phyloP scores from a whole-genome alignment of 1,140 invertebrate species.

The Drosophila setifemur region DNA sequence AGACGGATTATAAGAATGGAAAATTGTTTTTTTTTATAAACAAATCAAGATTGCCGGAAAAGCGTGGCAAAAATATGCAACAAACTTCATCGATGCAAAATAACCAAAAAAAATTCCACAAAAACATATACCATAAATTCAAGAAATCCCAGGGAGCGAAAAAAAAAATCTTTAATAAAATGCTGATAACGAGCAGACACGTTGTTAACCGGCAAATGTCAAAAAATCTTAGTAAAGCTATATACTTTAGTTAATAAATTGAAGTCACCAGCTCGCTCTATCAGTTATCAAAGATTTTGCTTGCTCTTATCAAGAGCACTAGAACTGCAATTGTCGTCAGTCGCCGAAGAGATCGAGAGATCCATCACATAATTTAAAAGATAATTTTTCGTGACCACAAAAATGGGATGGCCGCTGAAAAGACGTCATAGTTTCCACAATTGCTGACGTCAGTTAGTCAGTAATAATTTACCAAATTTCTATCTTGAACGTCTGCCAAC shows the following conservation, averaged over 20 bases:
- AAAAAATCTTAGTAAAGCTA: constrained; percentile 15
- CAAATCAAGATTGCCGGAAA: no score
- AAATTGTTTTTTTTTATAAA: no score
- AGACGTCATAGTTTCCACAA: constrained; percentile 12
- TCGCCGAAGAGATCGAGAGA: constrained; percentile 1
- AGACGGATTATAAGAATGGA: no score
- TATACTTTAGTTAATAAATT: constrained; percentile 13
- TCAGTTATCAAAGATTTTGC: not conserved
- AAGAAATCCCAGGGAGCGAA: not conserved
- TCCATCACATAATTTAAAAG: not conserved
- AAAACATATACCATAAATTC: not conserved
- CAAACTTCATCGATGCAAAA: no score
- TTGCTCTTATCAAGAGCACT: constrained; percentile 22
- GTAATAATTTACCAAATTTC: not conserved
- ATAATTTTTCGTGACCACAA: not conserved
- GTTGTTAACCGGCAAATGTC: not conserved
- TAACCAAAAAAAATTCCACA: constrained; percentile 3
- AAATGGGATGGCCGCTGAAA: not conserved
- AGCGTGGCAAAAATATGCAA: no score
- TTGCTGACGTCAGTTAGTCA: constrained; percentile 15
- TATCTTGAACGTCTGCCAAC: constrained; percentile 17
- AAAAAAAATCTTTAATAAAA: no score
- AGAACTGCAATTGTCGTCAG: constrained; percentile 30
- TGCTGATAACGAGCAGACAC: not conserved
- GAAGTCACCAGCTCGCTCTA: not conserved